Evolutionary conservation across 2,888 invertebrate species (phyloP), one percentile per base, ranked within the genome.

Genomic region (Listrodromus nycthemerus): DNA sequence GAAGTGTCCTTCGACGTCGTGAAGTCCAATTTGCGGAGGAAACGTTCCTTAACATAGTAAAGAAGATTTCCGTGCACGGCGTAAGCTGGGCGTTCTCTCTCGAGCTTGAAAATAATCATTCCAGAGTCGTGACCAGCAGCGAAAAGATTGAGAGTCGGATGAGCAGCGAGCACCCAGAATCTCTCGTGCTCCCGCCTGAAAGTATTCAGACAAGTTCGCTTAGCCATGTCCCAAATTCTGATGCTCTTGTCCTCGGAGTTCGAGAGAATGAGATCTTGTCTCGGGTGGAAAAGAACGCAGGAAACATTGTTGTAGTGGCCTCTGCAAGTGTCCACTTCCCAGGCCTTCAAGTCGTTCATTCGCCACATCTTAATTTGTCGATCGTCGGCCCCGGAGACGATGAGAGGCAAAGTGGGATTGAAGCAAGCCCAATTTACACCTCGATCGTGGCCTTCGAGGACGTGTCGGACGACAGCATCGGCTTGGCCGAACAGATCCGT

Each of bases 301-400:
- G 99, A 99, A 1, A 99, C 99, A 93, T 99, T 99, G 95, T 99
- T 99, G 95, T 99, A 99, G 93, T 99, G 99, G 0, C 99, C 99
- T n/a, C 99, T 96, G 90, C 99, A 99, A 0, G 99, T 98, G 94
- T 99, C 99, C 61, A 99, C 98, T 93, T 99, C 99, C 99, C 99
- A 99, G 0, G 99, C 99, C 95, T 98, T 98, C n/a, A 97, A 96
- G 93, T 99, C 99, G 92, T 99, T 99, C 98, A 99, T 99, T 85
- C 99, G 95, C 99, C 99, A 99, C 88, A 99, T 94, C 93, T 99
- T 99, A 67, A 99, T 97, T 92, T 98, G 98, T 16, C 99, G 95
- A 94, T 99, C 99, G 93, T 99, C 99, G n/a, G 99, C 99, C 0
- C 99, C 99, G 0, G 99, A 99, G 0, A 98, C 98, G 87, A 99